Evolutionary conservation across 2,797 vertebrate genomes (phyloP), one percentile per base, ranked within the genome.

Genomic region (Hoplostethus atlanticus): DNA sequence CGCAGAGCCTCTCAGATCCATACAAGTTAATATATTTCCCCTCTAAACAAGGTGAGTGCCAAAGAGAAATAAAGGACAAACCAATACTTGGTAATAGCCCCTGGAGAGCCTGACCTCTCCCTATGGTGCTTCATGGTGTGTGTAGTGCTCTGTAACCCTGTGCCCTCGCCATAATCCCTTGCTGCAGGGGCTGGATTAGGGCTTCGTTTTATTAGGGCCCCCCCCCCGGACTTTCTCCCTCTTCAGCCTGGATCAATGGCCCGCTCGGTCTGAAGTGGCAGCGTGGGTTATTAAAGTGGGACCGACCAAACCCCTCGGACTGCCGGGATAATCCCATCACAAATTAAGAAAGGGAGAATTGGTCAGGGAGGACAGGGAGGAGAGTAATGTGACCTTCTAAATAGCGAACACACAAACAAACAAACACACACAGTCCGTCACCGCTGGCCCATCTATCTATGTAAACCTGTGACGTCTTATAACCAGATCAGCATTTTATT

Each of bases 211-310:
- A 90, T 95, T 94, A 93, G 79, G 76, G 73, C 38, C 3, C 68
- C 53, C 76, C 46, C 47, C 53, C 67, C 50, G 60, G 21, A 21
- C 21, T 21, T 21, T 21, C 21, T 21, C 21, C 80, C 65, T 65
- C 82, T 78, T 80, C 87, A 80, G 81, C 68, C 77, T 76, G 88
- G 93, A 94, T 95, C 91, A 92, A 95, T 95, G 87, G 85, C 77
- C 66, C 50, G 64, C 88, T 80, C 13, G 11, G 85, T 84, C 88
- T 91, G 90, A 92, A 93, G 88, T 92, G 90, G 84, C 79, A 38
- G 77, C 46, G 76, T 76, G 48, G 79, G 92, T 93, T 95, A 94
- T 94, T 94, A 94, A 94, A 92, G 79, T 86, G 90, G 86, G 91
- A 91, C 87, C 85, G 48, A 78, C 76, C 89, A 86, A 87, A 89